phyloP scores from a whole-genome alignment of 2,113 vertebrate species.

The Alouatta palliata region DNA sequence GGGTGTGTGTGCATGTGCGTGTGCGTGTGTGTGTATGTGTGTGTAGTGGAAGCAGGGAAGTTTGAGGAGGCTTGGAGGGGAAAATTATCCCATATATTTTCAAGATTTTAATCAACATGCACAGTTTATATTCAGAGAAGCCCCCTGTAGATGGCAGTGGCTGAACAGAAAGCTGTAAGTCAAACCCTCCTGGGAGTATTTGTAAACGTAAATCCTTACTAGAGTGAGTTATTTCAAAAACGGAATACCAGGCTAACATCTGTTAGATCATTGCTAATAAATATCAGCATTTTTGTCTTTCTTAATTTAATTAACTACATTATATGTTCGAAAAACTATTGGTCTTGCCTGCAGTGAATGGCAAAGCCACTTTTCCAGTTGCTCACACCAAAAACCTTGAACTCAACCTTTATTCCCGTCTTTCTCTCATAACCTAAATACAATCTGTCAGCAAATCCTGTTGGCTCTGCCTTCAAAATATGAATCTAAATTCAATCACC shows the following conservation, averaged over 20 bases:
- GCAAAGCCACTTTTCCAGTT: background rate
- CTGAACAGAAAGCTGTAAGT: background rate
- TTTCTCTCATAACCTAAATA: background rate
- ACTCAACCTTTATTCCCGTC: background rate
- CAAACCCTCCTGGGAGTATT: background rate
- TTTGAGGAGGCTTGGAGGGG: background rate
- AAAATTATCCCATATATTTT: background rate
- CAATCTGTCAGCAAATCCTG: background rate
- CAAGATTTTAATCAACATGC: background rate
- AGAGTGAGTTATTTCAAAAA: background rate
- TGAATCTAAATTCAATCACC: background rate
- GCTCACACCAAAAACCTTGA: background rate
- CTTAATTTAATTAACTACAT: background rate
- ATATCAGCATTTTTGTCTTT: background rate
- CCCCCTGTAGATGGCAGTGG: background rate
- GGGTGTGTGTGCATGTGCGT: background rate
- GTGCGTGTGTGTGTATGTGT: background rate
- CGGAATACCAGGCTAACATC: background rate
- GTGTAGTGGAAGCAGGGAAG: background rate
- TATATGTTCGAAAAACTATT: background rate
- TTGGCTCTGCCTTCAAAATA: slow-evolving; percentile 4
- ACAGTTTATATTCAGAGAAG: background rate
- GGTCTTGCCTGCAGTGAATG: background rate
- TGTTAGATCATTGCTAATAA: background rate
- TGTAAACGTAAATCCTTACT: background rate